A percentile compares a stretch with the other conserved stretches of the same genome.
phyloP scores from a whole-genome alignment of 2,888 invertebrate species.

The Ichneumoninae sp. region DNA sequence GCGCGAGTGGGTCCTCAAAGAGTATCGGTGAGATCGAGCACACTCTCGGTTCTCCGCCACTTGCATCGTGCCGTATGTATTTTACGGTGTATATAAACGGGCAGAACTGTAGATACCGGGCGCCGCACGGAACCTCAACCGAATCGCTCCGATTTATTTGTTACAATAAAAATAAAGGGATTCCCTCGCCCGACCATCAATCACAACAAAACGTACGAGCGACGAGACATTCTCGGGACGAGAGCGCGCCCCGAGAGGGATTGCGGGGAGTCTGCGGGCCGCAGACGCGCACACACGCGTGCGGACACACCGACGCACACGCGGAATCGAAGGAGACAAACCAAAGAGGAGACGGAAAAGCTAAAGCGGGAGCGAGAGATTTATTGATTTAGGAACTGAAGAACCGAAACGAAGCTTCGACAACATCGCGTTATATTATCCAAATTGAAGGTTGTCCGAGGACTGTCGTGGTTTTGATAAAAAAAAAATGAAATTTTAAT shows the following conservation, averaged over 20 bases:
- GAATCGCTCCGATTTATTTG: conserved; percentile 65
- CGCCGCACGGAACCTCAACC: conserved; percentile 43
- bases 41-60: neutral
- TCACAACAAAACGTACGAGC: conserved; percentile 64
- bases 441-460: conserved; percentile 64
- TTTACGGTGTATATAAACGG: conserved; percentile 14
- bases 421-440: conserved; percentile 68
- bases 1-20: conserved; percentile 1
- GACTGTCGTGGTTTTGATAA: conserved; percentile 52
- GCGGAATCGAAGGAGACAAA: conserved; percentile 40
- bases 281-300: conserved; percentile 3
- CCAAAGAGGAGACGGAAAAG: conserved; percentile 11
- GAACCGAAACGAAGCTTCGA: conserved; percentile 66
- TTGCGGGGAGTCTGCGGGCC: conserved; percentile 20
- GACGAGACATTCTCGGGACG: conserved; percentile 57
- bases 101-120: conserved; percentile 26
- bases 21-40: conserved; percentile 1
- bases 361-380: conserved; percentile 60
- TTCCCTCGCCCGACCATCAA: conserved; percentile 60
- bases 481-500: conserved; percentile 48
- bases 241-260: conserved; percentile 49
- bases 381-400: conserved; percentile 69
- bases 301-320: neutral
- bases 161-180: conserved; percentile 66
- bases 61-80: conserved; percentile 1